phyloP scores from a whole-genome alignment of 2,113 vertebrate genomes.

The Nothoprocta perdicaria region DNA sequence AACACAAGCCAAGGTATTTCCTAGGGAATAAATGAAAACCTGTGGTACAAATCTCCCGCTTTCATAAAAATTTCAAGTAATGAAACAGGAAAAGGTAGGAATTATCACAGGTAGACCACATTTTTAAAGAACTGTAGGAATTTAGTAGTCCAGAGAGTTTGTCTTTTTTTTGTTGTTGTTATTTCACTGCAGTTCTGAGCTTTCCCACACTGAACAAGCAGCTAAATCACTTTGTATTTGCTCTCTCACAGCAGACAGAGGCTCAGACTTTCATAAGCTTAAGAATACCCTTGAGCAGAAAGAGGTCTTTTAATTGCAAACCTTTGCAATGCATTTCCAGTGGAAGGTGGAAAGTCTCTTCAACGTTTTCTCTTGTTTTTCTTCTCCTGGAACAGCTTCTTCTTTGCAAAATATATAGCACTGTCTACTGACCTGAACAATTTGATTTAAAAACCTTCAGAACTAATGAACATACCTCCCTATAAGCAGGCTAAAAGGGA shows the following conservation, averaged over 20 bases:
- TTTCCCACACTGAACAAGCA: conserved; percentile 16
- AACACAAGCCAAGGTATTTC: background rate
- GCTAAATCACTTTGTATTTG: background rate
- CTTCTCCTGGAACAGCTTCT: background rate
- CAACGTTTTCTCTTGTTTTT: background rate
- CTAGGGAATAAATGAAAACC: background rate
- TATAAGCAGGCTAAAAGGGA: background rate
- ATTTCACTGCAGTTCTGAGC: background rate
- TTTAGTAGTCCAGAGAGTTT: background rate
- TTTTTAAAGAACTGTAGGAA: background rate
- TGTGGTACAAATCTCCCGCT: background rate
- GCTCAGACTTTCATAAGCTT: conserved; percentile 40
- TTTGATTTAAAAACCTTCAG: background rate
- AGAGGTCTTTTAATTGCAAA: background rate
- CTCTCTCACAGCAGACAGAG: conserved; percentile 18
- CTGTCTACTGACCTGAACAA: background rate
- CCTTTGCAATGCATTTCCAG: background rate
- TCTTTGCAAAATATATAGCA: background rate
- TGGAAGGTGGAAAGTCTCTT: background rate
- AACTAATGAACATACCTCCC: background rate
- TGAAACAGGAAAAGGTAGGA: background rate
- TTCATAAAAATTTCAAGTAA: background rate
- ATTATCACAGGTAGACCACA: background rate
- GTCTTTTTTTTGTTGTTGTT: background rate
- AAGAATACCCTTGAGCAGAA: conserved; percentile 22